phyloP scores from a whole-genome alignment of 1,140 invertebrate species.

The Euwallacea similis region DNA sequence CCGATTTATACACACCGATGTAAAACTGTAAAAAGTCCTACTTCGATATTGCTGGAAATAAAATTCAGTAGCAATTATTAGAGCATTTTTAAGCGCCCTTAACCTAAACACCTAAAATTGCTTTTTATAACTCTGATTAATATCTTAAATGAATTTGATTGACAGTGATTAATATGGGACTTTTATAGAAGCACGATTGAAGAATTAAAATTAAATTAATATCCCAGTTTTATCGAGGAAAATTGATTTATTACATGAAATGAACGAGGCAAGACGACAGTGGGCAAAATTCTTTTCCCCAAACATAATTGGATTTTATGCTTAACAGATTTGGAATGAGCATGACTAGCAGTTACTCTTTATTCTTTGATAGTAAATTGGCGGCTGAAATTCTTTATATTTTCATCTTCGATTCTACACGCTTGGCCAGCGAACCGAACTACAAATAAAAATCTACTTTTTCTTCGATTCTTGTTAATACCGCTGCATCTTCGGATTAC shows the following conservation, averaged over 20 bases:
- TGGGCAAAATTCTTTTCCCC: conserved; percentile 8
- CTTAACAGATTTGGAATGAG: conserved; percentile 14
- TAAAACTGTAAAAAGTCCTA: too few relatives aligned
- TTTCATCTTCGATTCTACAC: conserved; percentile 22
- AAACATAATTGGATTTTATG: conserved; percentile 26
- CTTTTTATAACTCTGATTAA: too few relatives aligned
- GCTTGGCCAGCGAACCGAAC: conserved; percentile 26
- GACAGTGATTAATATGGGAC: conserved; percentile 9
- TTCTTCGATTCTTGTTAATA: conserved; percentile 16
- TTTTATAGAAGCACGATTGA: background rate
- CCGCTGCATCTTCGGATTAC: background rate
- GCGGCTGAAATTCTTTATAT: conserved; percentile 24
- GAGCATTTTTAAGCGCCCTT: too few relatives aligned
- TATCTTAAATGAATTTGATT: background rate
- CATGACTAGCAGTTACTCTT: conserved; percentile 17
- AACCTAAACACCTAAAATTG: too few relatives aligned
- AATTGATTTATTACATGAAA: conserved; percentile 32
- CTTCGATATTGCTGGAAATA: too few relatives aligned
- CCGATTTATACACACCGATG: too few relatives aligned
- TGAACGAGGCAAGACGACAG: conserved; percentile 26
- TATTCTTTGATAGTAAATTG: conserved; percentile 14
- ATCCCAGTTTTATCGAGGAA: conserved; percentile 21
- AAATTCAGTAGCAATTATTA: too few relatives aligned
- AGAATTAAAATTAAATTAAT: conserved; percentile 13
- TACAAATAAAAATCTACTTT: conserved; percentile 27